Evolutionary conservation across 2,113 vertebrate genomes (phyloP), one percentile per base, ranked within the genome.

Genomic region (Grantiella picta): DNA sequence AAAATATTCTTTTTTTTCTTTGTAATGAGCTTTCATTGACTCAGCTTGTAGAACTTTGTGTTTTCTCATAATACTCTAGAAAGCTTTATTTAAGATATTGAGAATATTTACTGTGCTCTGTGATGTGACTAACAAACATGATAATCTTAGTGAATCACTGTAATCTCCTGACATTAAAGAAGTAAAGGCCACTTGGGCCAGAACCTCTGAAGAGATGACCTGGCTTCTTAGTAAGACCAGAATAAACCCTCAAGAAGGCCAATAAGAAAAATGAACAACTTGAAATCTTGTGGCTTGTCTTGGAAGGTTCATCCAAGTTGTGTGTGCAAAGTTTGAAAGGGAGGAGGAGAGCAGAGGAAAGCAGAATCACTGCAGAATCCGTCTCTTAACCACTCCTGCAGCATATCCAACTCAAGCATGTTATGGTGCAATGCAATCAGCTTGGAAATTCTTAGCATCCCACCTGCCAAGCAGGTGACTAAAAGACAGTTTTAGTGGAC

Each of bases 351-450:
- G 27, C 5, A 24, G 25, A 63, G 27, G 5, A 35, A 21, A 61
- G 28, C 14, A 29, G 18, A 33, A 36, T 42, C 16, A 44, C 15
- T 63, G 18, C 12, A 31, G 38, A 44, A 53, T 44, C 12, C 22
- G 22, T 50, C 27, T 49, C 28, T 63, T 36, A 14, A 57, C 10
- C 10, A 33, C 14, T 44, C 61, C 49, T 49, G 9, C 49, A 13
- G 15, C 33, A 31, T 28, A 28, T 13, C 12, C 12, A 31, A 15
- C 15, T 66, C 24, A 15, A 33, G 25, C 10, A 7, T 33, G 7
- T 50, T 49, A 59, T 2, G 1, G 9, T 23, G 6, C 0, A 0
- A 44, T 22, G 9, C 10, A 66, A 16, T 38, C 24, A 53, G 21
- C 19, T 29, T 64, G 49, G 50, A 69, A 20, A 72, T 53, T 76